Percentiles rank a stretch among this genome's conserved stretches.
Conservation (phyloP, 2,797 vertebrate genomes). For the Eupleurogrammus muticus region DNA sequence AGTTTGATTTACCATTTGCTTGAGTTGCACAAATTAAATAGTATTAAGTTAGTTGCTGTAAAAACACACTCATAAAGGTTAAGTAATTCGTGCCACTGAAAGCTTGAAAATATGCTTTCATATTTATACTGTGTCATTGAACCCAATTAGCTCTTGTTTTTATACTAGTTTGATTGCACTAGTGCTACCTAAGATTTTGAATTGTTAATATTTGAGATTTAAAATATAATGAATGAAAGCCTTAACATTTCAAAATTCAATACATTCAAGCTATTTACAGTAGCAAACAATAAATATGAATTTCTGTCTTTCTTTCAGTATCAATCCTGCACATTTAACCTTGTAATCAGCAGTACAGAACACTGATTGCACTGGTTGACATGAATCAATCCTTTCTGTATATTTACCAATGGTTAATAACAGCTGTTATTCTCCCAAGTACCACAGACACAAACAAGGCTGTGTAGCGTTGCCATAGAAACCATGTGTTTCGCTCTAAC, state of each 20-base stretch:
- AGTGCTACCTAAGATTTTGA: background rate
- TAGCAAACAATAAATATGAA: background rate
- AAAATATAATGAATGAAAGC: too few species aligned
- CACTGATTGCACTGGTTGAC: conserved; percentile 36
- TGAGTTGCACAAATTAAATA: background rate
- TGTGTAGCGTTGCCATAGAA: conserved; percentile 56
- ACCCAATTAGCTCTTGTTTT: background rate
- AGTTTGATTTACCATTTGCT: conserved; percentile 1
- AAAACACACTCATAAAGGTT: background rate
- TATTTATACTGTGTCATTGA: conserved; percentile 2
- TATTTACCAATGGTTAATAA: conserved; percentile 42
- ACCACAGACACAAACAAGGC: conserved; percentile 43
- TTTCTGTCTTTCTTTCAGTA: background rate
- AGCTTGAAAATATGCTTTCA: background rate
- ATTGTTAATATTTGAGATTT: too few species aligned
- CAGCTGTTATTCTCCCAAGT: conserved; percentile 44
- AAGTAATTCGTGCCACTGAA: background rate
- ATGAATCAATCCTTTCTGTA: conserved; percentile 40
- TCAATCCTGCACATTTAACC: too few species aligned
- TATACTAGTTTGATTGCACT: background rate
- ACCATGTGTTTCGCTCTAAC: conserved; percentile 54
- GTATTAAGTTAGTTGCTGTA: background rate
- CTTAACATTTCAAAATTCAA: too few species aligned
- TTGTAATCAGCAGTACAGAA: conserved; percentile 9
- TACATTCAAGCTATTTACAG: background rate